Conservation (phyloP, 2,888 invertebrate species). For the Lepidochrysops patricia region DNA sequence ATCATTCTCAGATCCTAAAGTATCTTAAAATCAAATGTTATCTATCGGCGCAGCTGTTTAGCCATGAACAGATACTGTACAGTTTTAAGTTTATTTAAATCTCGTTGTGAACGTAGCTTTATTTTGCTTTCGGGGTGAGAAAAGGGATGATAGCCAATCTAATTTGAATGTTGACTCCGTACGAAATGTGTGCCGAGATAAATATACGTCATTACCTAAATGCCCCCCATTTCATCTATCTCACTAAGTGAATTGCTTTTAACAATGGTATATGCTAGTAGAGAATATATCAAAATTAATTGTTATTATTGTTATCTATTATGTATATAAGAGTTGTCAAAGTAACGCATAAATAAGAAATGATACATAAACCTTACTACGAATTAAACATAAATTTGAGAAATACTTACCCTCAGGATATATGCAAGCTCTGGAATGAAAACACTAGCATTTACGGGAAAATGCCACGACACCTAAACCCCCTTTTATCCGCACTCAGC, state of each 20-base stretch:
- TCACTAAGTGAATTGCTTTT: background rate
- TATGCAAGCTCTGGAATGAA: background rate
- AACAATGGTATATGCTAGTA: background rate
- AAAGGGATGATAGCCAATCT: background rate
- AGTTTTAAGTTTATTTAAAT: too few relatives aligned
- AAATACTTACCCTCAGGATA: too few relatives aligned
- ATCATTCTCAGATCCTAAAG: too few relatives aligned
- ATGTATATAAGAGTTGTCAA: background rate
- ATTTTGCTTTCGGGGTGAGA: background rate
- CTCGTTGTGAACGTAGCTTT: background rate
- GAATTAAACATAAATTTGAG: too few relatives aligned
- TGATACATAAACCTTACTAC: too few relatives aligned
- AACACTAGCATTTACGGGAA: background rate
- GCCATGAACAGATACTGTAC: too few relatives aligned
- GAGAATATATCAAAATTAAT: background rate
- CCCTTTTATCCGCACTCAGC: conserved; percentile 4
- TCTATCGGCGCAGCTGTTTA: too few relatives aligned
- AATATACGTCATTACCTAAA: background rate
- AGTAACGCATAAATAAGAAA: background rate
- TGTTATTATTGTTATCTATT: too few relatives aligned
- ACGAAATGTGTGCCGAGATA: background rate
- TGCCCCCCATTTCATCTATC: too few relatives aligned
- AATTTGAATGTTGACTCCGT: background rate
- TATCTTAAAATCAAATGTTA: too few relatives aligned
- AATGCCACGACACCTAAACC: background rate